phyloP scores from a whole-genome alignment of 1,140 invertebrate genomes.

The Ceratosolen fusciceps region DNA sequence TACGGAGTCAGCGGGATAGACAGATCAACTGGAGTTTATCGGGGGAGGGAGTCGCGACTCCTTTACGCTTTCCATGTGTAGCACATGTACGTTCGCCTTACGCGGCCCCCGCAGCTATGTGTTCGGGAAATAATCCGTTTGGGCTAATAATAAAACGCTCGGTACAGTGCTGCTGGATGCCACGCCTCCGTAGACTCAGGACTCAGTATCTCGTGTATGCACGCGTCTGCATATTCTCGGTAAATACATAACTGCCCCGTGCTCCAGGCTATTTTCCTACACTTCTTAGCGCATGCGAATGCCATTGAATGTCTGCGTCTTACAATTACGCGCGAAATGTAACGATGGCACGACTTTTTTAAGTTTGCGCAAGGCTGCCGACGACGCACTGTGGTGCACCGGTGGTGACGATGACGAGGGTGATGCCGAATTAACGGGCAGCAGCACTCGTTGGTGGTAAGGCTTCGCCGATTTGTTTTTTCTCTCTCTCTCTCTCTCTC shows the following conservation, averaged over 20 bases:
- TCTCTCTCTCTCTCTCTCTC: too few species aligned
- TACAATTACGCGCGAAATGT: slow-evolving; percentile 20
- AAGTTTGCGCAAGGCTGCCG: slow-evolving; percentile 1
- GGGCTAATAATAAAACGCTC: slow-evolving; percentile 44
- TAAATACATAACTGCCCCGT: not conserved
- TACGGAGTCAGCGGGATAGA: not conserved
- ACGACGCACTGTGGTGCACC: not conserved
- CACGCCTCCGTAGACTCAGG: slow-evolving; percentile 41
- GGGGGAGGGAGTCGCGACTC: not conserved
- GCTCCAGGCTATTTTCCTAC: not conserved
- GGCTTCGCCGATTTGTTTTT: too few species aligned
- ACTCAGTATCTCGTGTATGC: not conserved
- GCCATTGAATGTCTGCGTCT: not conserved
- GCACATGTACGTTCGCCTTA: not conserved
- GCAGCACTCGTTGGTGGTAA: too few species aligned
- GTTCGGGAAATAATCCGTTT: slow-evolving; percentile 43
- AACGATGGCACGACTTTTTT: slow-evolving; percentile 23
- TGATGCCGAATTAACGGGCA: too few species aligned
- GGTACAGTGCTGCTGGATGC: not conserved
- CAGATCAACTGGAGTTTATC: not conserved
- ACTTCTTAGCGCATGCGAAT: slow-evolving; percentile 16
- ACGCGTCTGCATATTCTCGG: not conserved
- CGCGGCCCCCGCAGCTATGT: too few species aligned
- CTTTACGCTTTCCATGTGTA: slow-evolving; percentile 2
- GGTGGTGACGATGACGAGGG: not conserved